These are phyloP conservation scores for Periplaneta americana DNA, from an alignment of 1,140 invertebrate species.

Conservation along the genomic window DNA sequence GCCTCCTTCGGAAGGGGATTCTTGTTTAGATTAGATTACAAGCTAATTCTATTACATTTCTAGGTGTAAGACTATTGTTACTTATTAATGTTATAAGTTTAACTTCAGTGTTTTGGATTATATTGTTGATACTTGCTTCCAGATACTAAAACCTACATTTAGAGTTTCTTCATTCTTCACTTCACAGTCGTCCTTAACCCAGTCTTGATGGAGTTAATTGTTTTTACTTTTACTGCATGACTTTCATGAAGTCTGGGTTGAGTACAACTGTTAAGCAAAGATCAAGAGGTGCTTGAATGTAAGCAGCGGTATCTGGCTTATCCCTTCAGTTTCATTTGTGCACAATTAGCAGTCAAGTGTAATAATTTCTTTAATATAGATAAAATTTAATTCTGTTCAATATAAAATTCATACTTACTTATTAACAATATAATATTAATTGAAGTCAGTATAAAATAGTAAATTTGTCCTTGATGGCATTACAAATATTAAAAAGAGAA, in stretches of 20 bases:
- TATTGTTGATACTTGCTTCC: neutral
- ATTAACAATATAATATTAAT: neutral
- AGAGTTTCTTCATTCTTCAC: neutral
- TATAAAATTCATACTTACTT: neutral
- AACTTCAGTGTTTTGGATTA: neutral
- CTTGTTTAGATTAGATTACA: slow-evolving; percentile 11
- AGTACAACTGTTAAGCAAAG: neutral
- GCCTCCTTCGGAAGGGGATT: slow-evolving; percentile 2
- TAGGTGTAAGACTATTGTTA: neutral
- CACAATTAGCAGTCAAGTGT: neutral
- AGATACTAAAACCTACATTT: too few species aligned
- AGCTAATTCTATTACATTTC: slow-evolving; percentile 4
- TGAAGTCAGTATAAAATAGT: neutral
- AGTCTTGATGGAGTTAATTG: neutral
- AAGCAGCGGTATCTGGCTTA: neutral
- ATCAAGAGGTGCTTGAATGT: neutral
- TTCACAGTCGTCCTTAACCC: neutral
- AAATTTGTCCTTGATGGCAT: too few species aligned
- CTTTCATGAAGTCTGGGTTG: neutral
- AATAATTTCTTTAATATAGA: neutral
- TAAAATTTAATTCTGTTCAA: neutral
- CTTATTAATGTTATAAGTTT: neutral
- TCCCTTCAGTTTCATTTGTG: neutral
- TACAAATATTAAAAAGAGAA: neutral
- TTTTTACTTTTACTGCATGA: neutral